Evolutionary conservation across 1,140 invertebrate species (phyloP), one percentile per base, ranked within the genome.

Genomic region (Aleiodes sp.): DNA sequence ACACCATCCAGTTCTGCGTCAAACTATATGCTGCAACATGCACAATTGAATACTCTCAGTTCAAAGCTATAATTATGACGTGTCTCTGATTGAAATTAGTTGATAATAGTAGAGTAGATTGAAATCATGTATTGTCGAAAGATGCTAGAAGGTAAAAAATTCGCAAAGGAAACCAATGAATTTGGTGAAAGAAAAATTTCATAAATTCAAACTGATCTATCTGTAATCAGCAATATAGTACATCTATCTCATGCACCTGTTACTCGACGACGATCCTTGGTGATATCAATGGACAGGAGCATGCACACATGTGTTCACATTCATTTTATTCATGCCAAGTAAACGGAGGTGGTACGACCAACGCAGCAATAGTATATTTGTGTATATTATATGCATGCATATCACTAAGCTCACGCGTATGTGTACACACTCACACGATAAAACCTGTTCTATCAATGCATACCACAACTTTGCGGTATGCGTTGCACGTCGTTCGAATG

Each of bases 381-480:
- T 63, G 60, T 63, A 39, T 24, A 21, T 21, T 59, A 29, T 59
- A 10, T 14, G 31, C 21, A 29, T 59, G 56, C 2, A 59, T 14
- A 56, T 3, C 26, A 21, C 2, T 28, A 21, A 16, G n/a, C n/a
- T n/a, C n/a, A 46, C 41, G 14, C 3, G 21, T 26, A 52, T 19
- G 26, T 52, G 16, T 4, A 10, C 41, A 46, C 4, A 35, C 31
- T 35, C 7, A 46, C 14, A 46, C 14, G 16, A 19, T 46, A 43
- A 71, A 81, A 82, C 80, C 78, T 75, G 80, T 82, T 83, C 74
- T 39, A 29, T 43, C 21, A 2, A 29, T 37, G 33, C 26, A 24
- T 46, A 33, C 14, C 33, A n/a, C 8, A 33, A 16, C 37, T 10
- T 52, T 57, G 35, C 29, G 68, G 29, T 63, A 67, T 67, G 39